These are phyloP conservation scores for Limnephilus auricula DNA, from an alignment of 2,888 invertebrate genomes.

Conservation along the genomic window DNA sequence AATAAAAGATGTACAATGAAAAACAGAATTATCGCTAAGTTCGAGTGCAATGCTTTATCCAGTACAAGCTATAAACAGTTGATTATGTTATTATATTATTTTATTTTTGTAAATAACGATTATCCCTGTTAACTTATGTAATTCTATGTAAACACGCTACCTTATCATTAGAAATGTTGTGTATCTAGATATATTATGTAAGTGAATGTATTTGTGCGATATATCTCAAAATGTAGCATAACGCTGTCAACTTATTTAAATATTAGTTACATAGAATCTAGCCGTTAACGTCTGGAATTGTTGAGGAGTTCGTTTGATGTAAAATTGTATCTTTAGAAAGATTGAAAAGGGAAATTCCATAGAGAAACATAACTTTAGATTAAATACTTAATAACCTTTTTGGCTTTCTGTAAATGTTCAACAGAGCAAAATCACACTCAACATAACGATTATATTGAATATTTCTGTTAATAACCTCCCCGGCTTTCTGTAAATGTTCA, in stretches of 20 bases:
- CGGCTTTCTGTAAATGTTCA: background rate
- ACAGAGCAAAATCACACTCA: background rate
- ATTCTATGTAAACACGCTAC: slow-evolving; percentile 37
- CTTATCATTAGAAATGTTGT: slow-evolving; percentile 31
- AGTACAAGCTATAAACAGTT: slow-evolving; percentile 19
- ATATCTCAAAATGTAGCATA: slow-evolving; percentile 46
- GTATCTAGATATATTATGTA: slow-evolving; percentile 39
- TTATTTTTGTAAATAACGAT: slow-evolving; percentile 40
- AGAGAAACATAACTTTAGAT: slow-evolving; percentile 51
- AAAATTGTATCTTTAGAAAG: slow-evolving; percentile 59
- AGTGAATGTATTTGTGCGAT: slow-evolving; percentile 57
- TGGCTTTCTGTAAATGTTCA: background rate
- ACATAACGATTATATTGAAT: background rate
- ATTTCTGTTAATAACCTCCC: no score
- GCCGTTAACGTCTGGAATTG: slow-evolving; percentile 61
- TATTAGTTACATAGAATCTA: slow-evolving; percentile 33
- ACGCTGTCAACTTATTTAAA: slow-evolving; percentile 43
- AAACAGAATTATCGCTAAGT: background rate
- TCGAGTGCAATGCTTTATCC: slow-evolving; percentile 20
- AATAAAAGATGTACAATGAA: background rate
- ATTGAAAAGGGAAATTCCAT: slow-evolving; percentile 62
- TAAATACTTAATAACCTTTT: slow-evolving; percentile 2
- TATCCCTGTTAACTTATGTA: slow-evolving; percentile 50
- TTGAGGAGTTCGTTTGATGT: slow-evolving; percentile 55
- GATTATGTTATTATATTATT: background rate